Evolutionary conservation across 2,113 vertebrate genomes (phyloP), one percentile per base, ranked within the genome.

Genomic region (Xerus inauris): DNA sequence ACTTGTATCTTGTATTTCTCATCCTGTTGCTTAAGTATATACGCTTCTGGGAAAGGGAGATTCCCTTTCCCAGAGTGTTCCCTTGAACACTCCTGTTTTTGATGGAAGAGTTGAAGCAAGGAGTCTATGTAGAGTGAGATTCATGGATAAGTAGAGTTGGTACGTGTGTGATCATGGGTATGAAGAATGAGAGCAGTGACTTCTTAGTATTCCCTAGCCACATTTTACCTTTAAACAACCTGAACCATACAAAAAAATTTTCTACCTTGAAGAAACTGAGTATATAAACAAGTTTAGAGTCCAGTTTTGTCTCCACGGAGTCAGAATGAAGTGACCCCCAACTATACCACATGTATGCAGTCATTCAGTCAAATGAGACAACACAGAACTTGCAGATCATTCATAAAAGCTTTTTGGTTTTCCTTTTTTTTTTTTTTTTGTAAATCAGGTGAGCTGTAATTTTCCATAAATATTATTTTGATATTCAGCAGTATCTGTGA

Each of bases 1-100:
- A 47, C 57, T 65, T 93, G 49, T 87, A 12, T 65, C 84, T 93
- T 96, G 82, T 26, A 54, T 92, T 93, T 96, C 67, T 94, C 89
- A 84, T 86, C 67, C 62, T 93, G 49, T 93, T 57, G 62, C 91
- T 92, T 86, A 90, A 62, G 76, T 95, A 42, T 45, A 13, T 91
- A 24, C 90, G 22, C 73, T 97, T 90, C 76, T 77, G 71, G 40
- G 42, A 83, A 77, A 76, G 73, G 90, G 77, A 76, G n/a, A n/a
- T 32, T 71, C 72, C 62, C n/a, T n/a, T n/a, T n/a, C n/a, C n/a
- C n/a, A n/a, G n/a, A n/a, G n/a, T n/a, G n/a, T 32, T 71, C 72
- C 62, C 59, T 49, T 67, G 38, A 51, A 76, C 32, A 65, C 26
- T 42, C n/a, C 8, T 49, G 32, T 30, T 79, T 71, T 91, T 54